phyloP scores from a whole-genome alignment of 1,140 invertebrate genomes.

The Charaxes varanes region DNA sequence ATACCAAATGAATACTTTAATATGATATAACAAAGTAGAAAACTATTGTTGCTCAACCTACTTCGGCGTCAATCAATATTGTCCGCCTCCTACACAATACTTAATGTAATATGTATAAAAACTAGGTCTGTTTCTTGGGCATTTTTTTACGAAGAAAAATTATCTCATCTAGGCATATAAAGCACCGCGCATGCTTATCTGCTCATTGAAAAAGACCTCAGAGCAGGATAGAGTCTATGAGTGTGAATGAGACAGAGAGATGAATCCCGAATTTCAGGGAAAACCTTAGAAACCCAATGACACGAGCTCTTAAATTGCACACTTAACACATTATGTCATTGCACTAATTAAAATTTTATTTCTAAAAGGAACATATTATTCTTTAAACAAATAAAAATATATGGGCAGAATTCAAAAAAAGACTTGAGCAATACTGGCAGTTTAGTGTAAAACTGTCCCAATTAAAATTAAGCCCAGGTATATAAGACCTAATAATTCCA shows the following conservation, averaged over 20 bases:
- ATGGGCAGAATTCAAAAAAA: not conserved
- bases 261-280: conserved; percentile 22
- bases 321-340: conserved; percentile 22
- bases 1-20: too few relatives aligned
- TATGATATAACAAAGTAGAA: too few relatives aligned
- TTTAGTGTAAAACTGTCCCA: not conserved
- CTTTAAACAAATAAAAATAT: not conserved
- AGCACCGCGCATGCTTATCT: conserved; percentile 33
- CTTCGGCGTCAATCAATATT: too few relatives aligned
- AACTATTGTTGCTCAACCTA: too few relatives aligned
- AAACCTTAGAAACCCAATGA: conserved; percentile 15
- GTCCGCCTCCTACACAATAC: not conserved
- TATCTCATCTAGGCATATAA: conserved; percentile 20
- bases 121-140: not conserved
- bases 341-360: not conserved
- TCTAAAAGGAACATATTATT: conserved; percentile 1
- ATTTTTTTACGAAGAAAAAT: conserved; percentile 17
- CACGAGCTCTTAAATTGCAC: conserved; percentile 11
- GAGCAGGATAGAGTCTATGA: conserved; percentile 17
- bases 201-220: conserved; percentile 27
- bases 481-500: too few relatives aligned
- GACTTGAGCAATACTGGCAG: not conserved
- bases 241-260: conserved; percentile 15
- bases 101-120: conserved; percentile 7
- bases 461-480: too few relatives aligned